Percentiles rank a stretch among this genome's conserved stretches.
phyloP scores from a whole-genome alignment of 2,797 vertebrate species.

The Myotis pilosus region DNA sequence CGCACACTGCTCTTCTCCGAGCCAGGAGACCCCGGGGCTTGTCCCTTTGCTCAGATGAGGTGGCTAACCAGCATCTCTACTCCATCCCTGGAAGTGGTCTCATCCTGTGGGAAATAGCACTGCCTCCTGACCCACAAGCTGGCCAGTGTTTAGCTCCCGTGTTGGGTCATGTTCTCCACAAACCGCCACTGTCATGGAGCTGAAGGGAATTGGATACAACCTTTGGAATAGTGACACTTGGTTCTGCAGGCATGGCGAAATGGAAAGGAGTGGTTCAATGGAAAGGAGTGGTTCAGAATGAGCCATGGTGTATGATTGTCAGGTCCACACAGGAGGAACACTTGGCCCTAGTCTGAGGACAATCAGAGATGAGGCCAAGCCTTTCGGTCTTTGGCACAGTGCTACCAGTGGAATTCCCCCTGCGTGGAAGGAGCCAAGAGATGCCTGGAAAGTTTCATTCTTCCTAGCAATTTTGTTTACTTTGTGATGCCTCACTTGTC shows the following conservation, averaged over 20 bases:
- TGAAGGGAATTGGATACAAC: not conserved
- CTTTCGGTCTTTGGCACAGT: not conserved
- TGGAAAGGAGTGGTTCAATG: not conserved
- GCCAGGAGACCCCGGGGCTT: not conserved
- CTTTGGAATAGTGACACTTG: not conserved
- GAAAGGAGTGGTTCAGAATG: no score
- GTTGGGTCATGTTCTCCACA: not conserved
- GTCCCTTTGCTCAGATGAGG: not conserved
- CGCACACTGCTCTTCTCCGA: not conserved
- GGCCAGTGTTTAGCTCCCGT: not conserved
- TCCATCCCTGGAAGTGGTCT: rapidly evolving
- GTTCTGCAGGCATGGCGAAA: not conserved
- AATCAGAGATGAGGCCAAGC: not conserved
- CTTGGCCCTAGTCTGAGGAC: not conserved
- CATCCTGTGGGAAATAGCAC: not conserved
- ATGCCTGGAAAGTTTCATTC: not conserved
- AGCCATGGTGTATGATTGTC: not conserved
- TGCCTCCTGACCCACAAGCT: not conserved
- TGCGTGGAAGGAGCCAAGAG: not conserved
- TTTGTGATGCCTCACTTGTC: not conserved
- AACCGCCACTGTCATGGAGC: rapidly evolving
- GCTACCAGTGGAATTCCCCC: not conserved
- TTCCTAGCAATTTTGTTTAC: not conserved
- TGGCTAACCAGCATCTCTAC: not conserved
- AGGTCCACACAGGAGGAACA: not conserved